Percentiles rank a stretch among this genome's conserved stretches.
Conservation (phyloP, 2,888 invertebrate species). For the Strigamia transsilvanica region DNA sequence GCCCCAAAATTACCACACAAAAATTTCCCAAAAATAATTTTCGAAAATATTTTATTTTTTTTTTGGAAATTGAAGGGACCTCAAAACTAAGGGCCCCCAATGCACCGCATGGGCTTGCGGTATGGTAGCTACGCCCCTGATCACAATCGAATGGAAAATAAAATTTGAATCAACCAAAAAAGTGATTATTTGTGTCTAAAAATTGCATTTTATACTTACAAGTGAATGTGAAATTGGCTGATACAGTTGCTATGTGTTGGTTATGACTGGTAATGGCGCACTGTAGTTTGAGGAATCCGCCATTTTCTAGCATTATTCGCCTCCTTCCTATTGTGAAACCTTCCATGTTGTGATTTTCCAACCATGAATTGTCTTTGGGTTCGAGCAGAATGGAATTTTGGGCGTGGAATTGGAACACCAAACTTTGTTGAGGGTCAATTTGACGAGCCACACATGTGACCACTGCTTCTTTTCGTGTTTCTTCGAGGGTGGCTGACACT, state of each 20-base stretch:
- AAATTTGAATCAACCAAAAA: no score
- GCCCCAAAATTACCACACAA: no score
- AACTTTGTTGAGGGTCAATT: neutral
- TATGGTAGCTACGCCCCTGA: no score
- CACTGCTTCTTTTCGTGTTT: neutral
- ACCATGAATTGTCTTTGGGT: neutral
- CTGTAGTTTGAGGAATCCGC: neutral
- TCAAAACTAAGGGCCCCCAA: no score
- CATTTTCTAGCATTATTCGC: neutral
- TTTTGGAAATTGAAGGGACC: no score
- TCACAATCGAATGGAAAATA: no score
- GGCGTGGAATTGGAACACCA: neutral
- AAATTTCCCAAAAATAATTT: no score
- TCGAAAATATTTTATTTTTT: no score
- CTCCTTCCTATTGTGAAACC: neutral
- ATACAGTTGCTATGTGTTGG: neutral
- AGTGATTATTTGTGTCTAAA: no score
- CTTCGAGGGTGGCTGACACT: neutral
- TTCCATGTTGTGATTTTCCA: neutral
- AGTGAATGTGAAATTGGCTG: neutral
- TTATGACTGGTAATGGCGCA: neutral
- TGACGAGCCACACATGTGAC: neutral
- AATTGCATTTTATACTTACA: neutral
- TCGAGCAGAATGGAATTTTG: neutral
- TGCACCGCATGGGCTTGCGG: no score